phyloP scores from a whole-genome alignment of 2,113 vertebrate genomes.

The Megaptera novaeangliae region DNA sequence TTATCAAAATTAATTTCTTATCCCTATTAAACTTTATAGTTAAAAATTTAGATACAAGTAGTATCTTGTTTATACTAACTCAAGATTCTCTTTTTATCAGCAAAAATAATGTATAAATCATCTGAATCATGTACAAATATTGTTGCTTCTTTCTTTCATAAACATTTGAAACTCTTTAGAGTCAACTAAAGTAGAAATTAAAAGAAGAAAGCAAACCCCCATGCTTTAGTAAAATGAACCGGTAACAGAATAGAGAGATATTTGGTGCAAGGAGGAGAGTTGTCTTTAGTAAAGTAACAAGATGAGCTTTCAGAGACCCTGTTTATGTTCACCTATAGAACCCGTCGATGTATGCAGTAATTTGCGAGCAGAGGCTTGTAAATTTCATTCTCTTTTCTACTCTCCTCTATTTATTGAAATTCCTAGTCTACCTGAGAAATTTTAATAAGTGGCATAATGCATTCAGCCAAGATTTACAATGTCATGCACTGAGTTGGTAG shows the following conservation, averaged over 20 bases:
- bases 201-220: not conserved
- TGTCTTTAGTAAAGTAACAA: constrained; percentile 55
- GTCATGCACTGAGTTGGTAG: not conserved
- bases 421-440: constrained; percentile 31
- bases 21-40: not conserved
- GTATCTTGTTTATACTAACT: not conserved
- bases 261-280: constrained; percentile 11
- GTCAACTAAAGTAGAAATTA: constrained; percentile 12
- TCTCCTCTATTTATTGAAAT: constrained; percentile 8
- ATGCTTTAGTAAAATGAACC: constrained; percentile 62
- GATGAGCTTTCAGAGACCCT: constrained; percentile 51
- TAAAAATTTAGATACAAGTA: not conserved
- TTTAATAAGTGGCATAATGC: constrained; percentile 19
- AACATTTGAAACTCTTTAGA: constrained; percentile 40
- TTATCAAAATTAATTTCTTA: constrained; percentile 15
- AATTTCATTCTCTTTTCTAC: constrained; percentile 15
- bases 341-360: constrained; percentile 24
- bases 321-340: constrained; percentile 16
- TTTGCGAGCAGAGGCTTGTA: constrained; percentile 4
- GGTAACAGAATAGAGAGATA: constrained; percentile 55
- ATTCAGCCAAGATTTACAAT: constrained; percentile 14
- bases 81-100: constrained; percentile 26
- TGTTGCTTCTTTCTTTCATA: not conserved
- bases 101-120: not conserved
- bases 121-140: not conserved